phyloP scores from a whole-genome alignment of 2,888 invertebrate genomes.

The Pemphredon lugubris region DNA sequence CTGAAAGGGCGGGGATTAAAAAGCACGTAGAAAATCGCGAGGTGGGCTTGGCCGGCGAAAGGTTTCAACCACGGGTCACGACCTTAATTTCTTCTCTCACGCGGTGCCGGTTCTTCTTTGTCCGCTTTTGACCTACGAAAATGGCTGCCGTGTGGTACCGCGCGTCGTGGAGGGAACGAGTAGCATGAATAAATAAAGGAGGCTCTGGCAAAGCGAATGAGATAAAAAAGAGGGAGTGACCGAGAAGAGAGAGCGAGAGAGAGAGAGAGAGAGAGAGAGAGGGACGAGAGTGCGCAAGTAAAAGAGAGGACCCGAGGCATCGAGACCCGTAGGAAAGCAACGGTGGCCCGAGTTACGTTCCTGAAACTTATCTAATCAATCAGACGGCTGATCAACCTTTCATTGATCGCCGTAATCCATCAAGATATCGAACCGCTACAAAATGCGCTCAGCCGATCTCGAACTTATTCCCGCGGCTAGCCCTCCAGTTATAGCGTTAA shows the following conservation, averaged over 20 bases:
- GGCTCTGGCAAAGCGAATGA: conserved; percentile 1
- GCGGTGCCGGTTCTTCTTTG: conserved; percentile 41
- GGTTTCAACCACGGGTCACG: conserved; percentile 57
- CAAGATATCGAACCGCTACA: conserved; percentile 53
- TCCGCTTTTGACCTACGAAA: conserved; percentile 51
- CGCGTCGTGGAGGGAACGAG: conserved; percentile 35
- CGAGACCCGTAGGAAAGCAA: neutral
- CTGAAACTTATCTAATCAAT: conserved; percentile 69
- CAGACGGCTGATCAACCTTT: conserved; percentile 62
- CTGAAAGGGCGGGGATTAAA: conserved; percentile 39
- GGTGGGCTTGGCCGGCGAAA: conserved; percentile 37
- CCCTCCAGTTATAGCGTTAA: conserved; percentile 63
- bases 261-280: neutral
- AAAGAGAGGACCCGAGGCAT: no score
- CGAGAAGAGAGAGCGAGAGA: neutral
- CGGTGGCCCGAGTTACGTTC: conserved; percentile 26
- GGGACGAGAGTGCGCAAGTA: neutral
- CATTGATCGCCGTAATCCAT: conserved; percentile 68
- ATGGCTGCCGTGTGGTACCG: conserved; percentile 41
- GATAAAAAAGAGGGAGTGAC: neutral
- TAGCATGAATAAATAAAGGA: conserved; percentile 58
- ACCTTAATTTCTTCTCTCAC: conserved; percentile 57
- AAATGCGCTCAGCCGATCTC: conserved; percentile 17
- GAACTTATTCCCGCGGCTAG: conserved; percentile 12
- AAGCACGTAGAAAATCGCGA: conserved; percentile 39